Base-by-base conservation (phyloP, 1,140 invertebrate species). In the Ceratosolen fusciceps region DNA sequence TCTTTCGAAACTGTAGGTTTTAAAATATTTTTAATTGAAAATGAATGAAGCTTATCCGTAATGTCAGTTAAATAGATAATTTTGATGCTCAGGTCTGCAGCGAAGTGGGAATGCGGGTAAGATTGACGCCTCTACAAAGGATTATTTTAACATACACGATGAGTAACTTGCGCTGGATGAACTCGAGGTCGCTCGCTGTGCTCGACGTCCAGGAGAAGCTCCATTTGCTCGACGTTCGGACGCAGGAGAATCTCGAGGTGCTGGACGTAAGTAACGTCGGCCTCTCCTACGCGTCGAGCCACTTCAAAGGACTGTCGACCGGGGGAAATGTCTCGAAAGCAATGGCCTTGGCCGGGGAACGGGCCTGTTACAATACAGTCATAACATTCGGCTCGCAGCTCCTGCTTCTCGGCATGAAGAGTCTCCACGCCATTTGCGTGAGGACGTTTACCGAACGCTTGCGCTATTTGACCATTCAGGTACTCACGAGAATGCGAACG, bases 291-390 rank as follows among this genome's bases (percentile, higher is more conserved):
- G 94, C 94, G 37, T 97, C 96, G 37, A 96, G 96, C 83, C 96
- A 98, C 90, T 99, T 98, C 85, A 98, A 99, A 89, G 95, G 94
- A 54, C 83, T 95, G 34, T 93, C 93, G 5, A 96, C 94, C 16
- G 95, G 95, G 86, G 94, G 95, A 47, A 95, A 96, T 89, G 95
- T 96, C 72, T 90, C 90, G 1, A 90, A 90, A 94, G 97, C 96
- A 0, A 91, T 96, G 78, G 94, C 94, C 9, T 88, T 93, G 77
- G 95, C 95, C 58, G 96, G 96, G 0, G 95, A 97, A 87, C 92
- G 94, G 84, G 96, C 96, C 10, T 98, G 96, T 85, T 98, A 97
- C 84, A 97, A 98, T 83, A 97, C 97, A 24, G 92, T 98, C 26
- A 93, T 96, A 75, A 95, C 94, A 72, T 93, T 94, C 81, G 95